phyloP scores from a whole-genome alignment of 2,113 vertebrate genomes.

The Ammodytes marinus region DNA sequence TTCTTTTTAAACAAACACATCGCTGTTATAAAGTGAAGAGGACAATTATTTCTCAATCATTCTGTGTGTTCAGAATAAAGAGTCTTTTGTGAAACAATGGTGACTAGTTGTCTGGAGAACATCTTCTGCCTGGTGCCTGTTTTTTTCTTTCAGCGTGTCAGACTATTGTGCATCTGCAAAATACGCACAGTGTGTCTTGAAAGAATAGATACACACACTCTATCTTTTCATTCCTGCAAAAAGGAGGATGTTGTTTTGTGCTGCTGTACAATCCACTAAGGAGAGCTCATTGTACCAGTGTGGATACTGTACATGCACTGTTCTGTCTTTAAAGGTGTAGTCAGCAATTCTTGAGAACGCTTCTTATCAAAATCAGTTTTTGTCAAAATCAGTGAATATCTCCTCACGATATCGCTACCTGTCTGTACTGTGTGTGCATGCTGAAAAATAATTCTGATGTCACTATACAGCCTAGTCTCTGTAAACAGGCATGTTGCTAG shows the following conservation, averaged over 20 bases:
- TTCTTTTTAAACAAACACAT: slow-evolving; percentile 8
- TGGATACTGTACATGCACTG: neutral
- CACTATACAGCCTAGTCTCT: too few relatives aligned
- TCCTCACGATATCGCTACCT: too few relatives aligned
- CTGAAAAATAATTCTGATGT: too few relatives aligned
- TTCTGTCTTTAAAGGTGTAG: neutral
- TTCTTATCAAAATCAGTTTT: too few relatives aligned
- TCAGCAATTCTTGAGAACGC: too few relatives aligned
- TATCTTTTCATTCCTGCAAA: slow-evolving; percentile 16
- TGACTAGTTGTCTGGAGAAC: slow-evolving; percentile 35
- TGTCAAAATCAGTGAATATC: too few relatives aligned
- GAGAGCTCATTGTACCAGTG: slow-evolving; percentile 27
- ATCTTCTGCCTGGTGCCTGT: slow-evolving; percentile 47
- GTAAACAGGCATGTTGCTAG: too few relatives aligned
- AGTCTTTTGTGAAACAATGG: slow-evolving; percentile 32
- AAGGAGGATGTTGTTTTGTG: slow-evolving; percentile 36
- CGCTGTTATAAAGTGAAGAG: slow-evolving; percentile 30
- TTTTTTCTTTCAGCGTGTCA: slow-evolving; percentile 14
- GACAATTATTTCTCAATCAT: slow-evolving; percentile 20
- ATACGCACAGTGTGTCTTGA: slow-evolving; percentile 24
- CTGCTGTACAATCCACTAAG: slow-evolving; percentile 14
- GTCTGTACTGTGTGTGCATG: too few relatives aligned
- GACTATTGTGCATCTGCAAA: slow-evolving; percentile 18
- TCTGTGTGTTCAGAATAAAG: slow-evolving; percentile 36
- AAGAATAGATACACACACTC: slow-evolving; percentile 23